phyloP scores from a whole-genome alignment of 92 coral and sea anemone genomes.

The Desmophyllum pertusum region DNA sequence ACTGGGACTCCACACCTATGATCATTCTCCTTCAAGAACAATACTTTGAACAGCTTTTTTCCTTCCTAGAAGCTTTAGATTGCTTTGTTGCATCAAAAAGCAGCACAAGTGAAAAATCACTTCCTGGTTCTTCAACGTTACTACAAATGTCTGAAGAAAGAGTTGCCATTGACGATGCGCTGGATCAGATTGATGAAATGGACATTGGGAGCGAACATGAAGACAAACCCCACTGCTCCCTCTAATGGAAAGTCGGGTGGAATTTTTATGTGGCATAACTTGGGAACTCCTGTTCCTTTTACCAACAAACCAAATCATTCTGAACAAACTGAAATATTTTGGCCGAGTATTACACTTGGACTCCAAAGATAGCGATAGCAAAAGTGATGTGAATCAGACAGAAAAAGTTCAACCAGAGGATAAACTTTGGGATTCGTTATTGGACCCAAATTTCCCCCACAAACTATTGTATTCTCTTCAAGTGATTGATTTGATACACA shows the following conservation, averaged over 20 bases:
- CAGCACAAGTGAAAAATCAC: not conserved
- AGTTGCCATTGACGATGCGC: not conserved
- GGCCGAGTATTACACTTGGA: constrained; percentile 55
- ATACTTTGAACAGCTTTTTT: constrained; percentile 85
- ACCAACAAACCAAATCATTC: constrained; percentile 86
- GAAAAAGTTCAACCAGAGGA: constrained; percentile 43
- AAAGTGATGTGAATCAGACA: not conserved
- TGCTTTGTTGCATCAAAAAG: constrained; percentile 54
- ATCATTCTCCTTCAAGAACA: constrained; percentile 84
- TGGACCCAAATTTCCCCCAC: constrained; percentile 88
- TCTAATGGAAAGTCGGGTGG: constrained; percentile 65
- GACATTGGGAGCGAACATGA: constrained; percentile 21
- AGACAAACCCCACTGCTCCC: constrained; percentile 35
- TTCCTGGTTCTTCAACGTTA: not conserved
- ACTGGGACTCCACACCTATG: constrained; percentile 89
- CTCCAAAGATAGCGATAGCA: constrained; percentile 15
- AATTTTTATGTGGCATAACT: constrained; percentile 81
- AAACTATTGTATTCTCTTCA: constrained; percentile 91
- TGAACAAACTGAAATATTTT: constrained; percentile 78
- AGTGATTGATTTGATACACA: constrained; percentile 86
- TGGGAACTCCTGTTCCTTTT: constrained; percentile 93
- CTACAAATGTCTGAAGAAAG: not conserved
- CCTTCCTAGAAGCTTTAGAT: constrained; percentile 84
- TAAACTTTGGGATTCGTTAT: constrained; percentile 72
- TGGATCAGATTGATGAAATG: constrained; percentile 27